These are phyloP conservation scores for Synergus itoensis DNA, from an alignment of 2,888 invertebrate species.

Conservation along the genomic window DNA sequence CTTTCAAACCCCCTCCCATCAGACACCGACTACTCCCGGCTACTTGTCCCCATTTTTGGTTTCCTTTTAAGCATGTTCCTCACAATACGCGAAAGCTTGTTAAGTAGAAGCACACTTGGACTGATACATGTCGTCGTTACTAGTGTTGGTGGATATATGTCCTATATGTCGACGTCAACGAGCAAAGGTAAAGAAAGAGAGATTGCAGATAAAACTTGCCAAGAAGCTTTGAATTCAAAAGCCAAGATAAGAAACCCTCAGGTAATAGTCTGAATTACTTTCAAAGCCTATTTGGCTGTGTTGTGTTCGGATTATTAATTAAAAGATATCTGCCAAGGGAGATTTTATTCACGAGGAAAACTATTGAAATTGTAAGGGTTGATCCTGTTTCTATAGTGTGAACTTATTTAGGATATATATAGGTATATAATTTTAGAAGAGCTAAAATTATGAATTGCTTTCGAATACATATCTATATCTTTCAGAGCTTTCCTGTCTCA, in stretches of 20 bases:
- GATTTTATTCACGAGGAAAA: background rate
- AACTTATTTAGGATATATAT: background rate
- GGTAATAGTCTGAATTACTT: background rate
- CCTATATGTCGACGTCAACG: slow-evolving; percentile 48
- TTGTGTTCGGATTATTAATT: background rate
- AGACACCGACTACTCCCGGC: slow-evolving; percentile 62
- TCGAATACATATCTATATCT: slow-evolving; percentile 7
- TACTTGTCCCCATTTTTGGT: slow-evolving; percentile 78
- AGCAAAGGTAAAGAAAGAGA: slow-evolving; percentile 45
- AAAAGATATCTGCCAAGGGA: background rate
- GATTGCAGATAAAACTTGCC: slow-evolving; percentile 1
- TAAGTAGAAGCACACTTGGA: slow-evolving; percentile 75
- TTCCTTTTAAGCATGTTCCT: slow-evolving; percentile 76
- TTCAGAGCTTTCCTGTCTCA: background rate
- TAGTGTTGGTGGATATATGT: slow-evolving; percentile 53
- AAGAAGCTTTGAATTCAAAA: background rate
- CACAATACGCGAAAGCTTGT: slow-evolving; percentile 77
- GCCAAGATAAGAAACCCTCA: background rate
- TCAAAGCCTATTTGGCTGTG: background rate
- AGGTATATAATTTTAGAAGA: background rate
- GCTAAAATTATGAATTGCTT: slow-evolving; percentile 1
- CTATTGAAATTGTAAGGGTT: background rate
- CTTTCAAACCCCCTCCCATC: slow-evolving; percentile 47
- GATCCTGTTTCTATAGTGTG: background rate
- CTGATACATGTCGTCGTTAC: slow-evolving; percentile 64